These are phyloP conservation scores for Aphidius colemani DNA, from an alignment of 2,888 invertebrate species.

Conservation along the genomic window DNA sequence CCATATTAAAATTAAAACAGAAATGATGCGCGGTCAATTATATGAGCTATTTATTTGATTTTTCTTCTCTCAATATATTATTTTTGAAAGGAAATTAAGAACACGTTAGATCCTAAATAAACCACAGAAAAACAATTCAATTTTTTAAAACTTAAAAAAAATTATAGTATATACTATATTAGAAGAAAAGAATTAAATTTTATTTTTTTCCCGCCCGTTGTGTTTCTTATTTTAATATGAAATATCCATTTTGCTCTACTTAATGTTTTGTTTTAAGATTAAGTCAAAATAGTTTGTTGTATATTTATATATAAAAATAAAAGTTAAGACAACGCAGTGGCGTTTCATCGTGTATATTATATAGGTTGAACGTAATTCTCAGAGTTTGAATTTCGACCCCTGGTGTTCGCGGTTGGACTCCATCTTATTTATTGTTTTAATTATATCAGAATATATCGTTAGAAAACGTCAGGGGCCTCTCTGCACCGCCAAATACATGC, in stretches of 20 bases:
- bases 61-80: too few relatives aligned
- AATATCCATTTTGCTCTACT: conserved; percentile 32
- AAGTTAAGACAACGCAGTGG: neutral
- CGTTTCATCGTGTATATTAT: conserved; percentile 26
- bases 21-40: too few relatives aligned
- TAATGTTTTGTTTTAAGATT: conserved; percentile 20
- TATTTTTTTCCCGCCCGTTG: neutral
- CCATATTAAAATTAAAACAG: too few relatives aligned
- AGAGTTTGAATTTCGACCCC: conserved; percentile 55
- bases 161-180: too few relatives aligned
- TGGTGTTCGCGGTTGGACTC: conserved; percentile 58
- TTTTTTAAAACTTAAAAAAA: too few relatives aligned
- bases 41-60: too few relatives aligned
- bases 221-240: conserved; percentile 24
- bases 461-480: conserved; percentile 54
- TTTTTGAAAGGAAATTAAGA: too few relatives aligned
- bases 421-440: conserved; percentile 62
- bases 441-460: conserved; percentile 61
- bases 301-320: too few relatives aligned
- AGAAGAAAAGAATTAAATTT: too few relatives aligned
- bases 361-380: conserved; percentile 41
- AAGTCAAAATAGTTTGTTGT: too few relatives aligned
- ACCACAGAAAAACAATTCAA: too few relatives aligned
- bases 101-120: too few relatives aligned
- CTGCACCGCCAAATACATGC: conserved; percentile 56